Conservation (phyloP, 2,113 vertebrate species). For the Bubo blakistoni region DNA sequence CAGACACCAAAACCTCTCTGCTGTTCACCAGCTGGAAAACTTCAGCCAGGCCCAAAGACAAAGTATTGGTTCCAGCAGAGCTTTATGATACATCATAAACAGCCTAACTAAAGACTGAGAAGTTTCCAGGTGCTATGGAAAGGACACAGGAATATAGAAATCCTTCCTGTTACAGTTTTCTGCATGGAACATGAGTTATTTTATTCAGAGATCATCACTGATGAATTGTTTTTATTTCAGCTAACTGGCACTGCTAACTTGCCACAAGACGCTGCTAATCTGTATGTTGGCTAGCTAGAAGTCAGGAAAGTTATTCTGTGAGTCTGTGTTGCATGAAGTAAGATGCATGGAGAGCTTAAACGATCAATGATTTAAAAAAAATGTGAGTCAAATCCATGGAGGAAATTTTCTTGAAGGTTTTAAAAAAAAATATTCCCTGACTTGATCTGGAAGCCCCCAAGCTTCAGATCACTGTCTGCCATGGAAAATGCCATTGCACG, state of each 20-base stretch:
- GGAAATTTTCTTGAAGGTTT: neutral
- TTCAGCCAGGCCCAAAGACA: neutral
- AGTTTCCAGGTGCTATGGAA: neutral
- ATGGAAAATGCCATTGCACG: neutral
- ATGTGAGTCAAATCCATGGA: neutral
- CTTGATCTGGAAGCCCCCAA: neutral
- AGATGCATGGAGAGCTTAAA: neutral
- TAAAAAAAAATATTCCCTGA: neutral
- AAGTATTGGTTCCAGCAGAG: neutral
- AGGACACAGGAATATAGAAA: neutral
- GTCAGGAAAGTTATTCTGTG: neutral
- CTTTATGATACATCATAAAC: neutral
- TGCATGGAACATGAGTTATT: neutral
- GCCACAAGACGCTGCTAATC: neutral
- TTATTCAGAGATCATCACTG: neutral
- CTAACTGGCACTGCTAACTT: neutral
- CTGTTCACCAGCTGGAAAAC: neutral
- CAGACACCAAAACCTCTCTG: neutral
- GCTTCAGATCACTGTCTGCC: neutral
- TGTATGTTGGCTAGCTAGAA: neutral
- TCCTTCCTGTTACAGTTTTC: neutral
- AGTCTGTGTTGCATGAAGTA: neutral
- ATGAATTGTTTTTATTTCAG: neutral
- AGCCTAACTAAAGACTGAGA: neutral
- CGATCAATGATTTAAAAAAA: neutral